phyloP scores from a whole-genome alignment of 2,797 vertebrate species.

The Acanthurus leucopareius region DNA sequence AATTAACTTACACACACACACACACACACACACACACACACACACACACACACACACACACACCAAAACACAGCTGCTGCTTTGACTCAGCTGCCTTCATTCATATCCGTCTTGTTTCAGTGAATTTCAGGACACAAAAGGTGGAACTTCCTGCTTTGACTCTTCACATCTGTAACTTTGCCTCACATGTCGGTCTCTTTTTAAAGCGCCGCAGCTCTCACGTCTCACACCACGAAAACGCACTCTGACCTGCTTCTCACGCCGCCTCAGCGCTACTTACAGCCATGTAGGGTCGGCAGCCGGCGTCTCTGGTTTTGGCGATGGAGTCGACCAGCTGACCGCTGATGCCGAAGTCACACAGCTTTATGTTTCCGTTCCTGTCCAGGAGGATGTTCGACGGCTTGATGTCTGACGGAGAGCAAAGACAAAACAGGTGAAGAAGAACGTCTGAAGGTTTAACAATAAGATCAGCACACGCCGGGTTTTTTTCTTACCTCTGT shows the following conservation, averaged over 20 bases:
- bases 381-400: conserved; percentile 99
- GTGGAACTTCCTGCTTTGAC: no score
- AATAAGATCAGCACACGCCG: neutral
- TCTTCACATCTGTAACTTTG: no score
- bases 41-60: no score
- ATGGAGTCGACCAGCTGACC: conserved; percentile 99
- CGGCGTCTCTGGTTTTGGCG: conserved; percentile 97
- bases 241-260: no score
- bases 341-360: conserved; percentile 99
- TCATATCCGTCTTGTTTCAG: neutral
- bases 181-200: no score
- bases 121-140: neutral
- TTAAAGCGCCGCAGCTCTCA: no score
- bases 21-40: neutral
- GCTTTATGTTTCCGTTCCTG: conserved; percentile 97
- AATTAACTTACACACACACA: neutral
- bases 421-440: neutral
- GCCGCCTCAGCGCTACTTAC: conserved; percentile 87
- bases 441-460: rapidly evolving
- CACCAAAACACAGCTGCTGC: neutral
- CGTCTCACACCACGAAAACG: no score
- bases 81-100: conserved; percentile 1
- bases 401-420: conserved; percentile 92
- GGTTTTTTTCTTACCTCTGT: conserved; percentile 91
- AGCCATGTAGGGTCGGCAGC: conserved; percentile 98